Evolutionary conservation across 2,888 invertebrate species (phyloP).

Genomic region (Colletes collaris): DNA sequence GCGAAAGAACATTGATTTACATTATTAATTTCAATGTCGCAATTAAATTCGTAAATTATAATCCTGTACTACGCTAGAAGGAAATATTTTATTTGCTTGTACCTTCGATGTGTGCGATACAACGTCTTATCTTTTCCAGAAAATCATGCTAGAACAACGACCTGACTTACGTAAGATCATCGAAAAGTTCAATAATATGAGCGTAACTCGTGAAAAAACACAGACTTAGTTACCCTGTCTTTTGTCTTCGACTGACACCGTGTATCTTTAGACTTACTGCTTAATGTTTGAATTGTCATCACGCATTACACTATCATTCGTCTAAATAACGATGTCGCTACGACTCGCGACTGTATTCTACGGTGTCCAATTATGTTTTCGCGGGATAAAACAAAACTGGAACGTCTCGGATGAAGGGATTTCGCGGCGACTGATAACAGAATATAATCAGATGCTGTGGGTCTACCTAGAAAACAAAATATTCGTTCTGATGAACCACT

Average conservation of each 20-base stretch:
- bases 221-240: neutral
- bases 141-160: too few species aligned
- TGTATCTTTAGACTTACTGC: slow-evolving; percentile 3
- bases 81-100: too few species aligned
- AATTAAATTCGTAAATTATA: too few species aligned
- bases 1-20: too few species aligned
- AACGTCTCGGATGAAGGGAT: neutral
- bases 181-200: too few species aligned
- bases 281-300: slow-evolving; percentile 21
- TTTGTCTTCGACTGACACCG: neutral
- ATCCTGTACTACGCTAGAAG: too few species aligned
- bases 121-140: too few species aligned
- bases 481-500: too few species aligned
- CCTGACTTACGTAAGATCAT: too few species aligned
- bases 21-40: too few species aligned
- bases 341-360: neutral
- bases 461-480: neutral
- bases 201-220: too few species aligned
- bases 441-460: neutral
- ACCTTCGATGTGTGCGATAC: too few species aligned
- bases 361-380: neutral
- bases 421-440: neutral
- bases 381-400: neutral
- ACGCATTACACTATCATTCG: slow-evolving; percentile 10
- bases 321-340: slow-evolving; percentile 5